A percentile compares a stretch with the other conserved stretches of the same genome.
phyloP scores from a whole-genome alignment of 2,888 invertebrate genomes.

The Crioceris asparagi region DNA sequence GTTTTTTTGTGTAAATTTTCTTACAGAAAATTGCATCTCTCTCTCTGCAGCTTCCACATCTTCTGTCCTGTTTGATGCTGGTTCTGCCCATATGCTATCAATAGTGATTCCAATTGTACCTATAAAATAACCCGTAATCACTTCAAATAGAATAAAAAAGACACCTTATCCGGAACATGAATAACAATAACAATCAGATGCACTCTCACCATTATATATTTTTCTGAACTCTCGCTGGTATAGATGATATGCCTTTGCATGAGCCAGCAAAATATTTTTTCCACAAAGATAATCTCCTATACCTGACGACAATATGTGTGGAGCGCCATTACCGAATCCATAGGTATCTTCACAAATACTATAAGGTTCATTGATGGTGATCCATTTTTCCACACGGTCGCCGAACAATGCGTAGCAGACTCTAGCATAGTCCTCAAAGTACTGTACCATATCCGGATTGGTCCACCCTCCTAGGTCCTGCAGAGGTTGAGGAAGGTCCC shows the following conservation, averaged over 20 bases:
- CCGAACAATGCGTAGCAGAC: conserved; percentile 36
- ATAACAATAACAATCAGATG: too few relatives aligned
- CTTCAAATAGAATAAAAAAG: too few relatives aligned
- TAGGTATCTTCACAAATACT: conserved; percentile 31
- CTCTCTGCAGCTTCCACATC: conserved; percentile 45
- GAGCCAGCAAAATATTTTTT: conserved; percentile 53
- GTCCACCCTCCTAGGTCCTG: conserved; percentile 52
- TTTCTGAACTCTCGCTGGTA: conserved; percentile 42
- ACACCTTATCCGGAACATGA: too few relatives aligned
- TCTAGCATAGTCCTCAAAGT: conserved; percentile 51
- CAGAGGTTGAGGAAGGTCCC: conserved; percentile 20
- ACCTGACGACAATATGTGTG: conserved; percentile 41
- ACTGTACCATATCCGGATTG: conserved; percentile 49
- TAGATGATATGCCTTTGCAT: conserved; percentile 50
- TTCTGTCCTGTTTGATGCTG: conserved; percentile 39
- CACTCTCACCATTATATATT: too few relatives aligned
- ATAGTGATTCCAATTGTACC: conserved; percentile 50
- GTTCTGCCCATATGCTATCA: conserved; percentile 46
- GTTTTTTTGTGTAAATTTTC: conserved; percentile 19
- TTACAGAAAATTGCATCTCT: conserved; percentile 46
- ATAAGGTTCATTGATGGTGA: conserved; percentile 46
- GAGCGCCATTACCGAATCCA: conserved; percentile 36
- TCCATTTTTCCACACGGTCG: conserved; percentile 39
- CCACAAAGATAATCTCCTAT: conserved; percentile 51
- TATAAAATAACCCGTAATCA: conserved; percentile 39